phyloP scores from a whole-genome alignment of 2,888 invertebrate genomes.

The Mythimna pallens region DNA sequence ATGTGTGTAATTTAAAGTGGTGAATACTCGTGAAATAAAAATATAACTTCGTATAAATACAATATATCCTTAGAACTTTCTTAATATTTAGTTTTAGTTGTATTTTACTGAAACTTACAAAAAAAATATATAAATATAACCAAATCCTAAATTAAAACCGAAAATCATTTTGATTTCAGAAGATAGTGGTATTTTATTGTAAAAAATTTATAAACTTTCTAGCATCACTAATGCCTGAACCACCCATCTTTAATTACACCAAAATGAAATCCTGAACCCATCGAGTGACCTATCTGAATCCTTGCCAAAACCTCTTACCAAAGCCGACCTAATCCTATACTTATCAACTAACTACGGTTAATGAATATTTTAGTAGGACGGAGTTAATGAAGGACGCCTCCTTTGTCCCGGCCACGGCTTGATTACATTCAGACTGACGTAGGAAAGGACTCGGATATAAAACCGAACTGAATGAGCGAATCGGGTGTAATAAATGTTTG shows the following conservation, averaged over 20 bases:
- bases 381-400: slow-evolving; percentile 86
- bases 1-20: no score
- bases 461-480: slow-evolving; percentile 60
- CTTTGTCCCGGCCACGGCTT: slow-evolving; percentile 86
- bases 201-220: background rate
- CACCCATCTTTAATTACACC: background rate
- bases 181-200: no score
- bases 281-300: slow-evolving; percentile 45
- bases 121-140: no score
- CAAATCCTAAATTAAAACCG: no score
- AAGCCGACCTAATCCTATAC: slow-evolving; percentile 62
- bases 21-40: no score
- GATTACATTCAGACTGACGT: slow-evolving; percentile 80
- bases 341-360: slow-evolving; percentile 74
- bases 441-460: slow-evolving; percentile 66
- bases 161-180: no score
- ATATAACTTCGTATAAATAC: no score
- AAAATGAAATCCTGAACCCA: slow-evolving; percentile 31
- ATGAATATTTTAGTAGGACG: slow-evolving; percentile 87
- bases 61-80: no score
- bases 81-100: no score
- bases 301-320: slow-evolving; percentile 48
- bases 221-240: background rate
- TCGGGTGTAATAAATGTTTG: slow-evolving; percentile 31
- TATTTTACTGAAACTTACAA: no score